phyloP scores from a whole-genome alignment of 2,888 invertebrate genomes.

The Brenthis hecate region DNA sequence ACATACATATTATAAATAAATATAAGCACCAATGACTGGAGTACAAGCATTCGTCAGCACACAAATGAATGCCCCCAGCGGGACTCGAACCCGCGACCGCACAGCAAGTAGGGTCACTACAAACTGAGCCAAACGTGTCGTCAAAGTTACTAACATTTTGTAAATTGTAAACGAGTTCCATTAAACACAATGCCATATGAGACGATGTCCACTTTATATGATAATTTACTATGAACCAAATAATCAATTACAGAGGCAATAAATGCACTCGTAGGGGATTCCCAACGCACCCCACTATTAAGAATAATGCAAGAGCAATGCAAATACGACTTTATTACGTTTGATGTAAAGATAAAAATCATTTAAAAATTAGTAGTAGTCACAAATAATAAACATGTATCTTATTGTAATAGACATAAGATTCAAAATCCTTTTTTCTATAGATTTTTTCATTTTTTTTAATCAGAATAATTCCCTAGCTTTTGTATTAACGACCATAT shows the following conservation, averaged over 20 bases:
- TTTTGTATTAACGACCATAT: slow-evolving; percentile 5
- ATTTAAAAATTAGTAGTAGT: not conserved
- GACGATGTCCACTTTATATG: slow-evolving; percentile 29
- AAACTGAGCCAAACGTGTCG: too few species aligned
- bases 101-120: too few species aligned
- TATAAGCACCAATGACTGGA: too few species aligned
- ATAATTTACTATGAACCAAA: slow-evolving; percentile 32
- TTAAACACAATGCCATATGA: not conserved
- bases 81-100: too few species aligned
- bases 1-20: too few species aligned
- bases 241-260: slow-evolving; percentile 37
- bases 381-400: not conserved
- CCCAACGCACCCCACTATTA: slow-evolving; percentile 26
- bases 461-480: not conserved
- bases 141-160: too few species aligned
- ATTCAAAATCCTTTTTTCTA: not conserved
- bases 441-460: not conserved
- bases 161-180: not conserved
- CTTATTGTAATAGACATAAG: slow-evolving; percentile 2
- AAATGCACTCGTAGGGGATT: slow-evolving; percentile 37
- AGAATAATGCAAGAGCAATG: not conserved
- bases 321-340: slow-evolving; percentile 19
- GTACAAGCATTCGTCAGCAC: too few species aligned
- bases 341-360: slow-evolving; percentile 25
- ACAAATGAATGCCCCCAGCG: too few species aligned